These are phyloP conservation scores for Chrysemys picta DNA, from an alignment of 2,113 vertebrate genomes.

Conservation along the genomic window DNA sequence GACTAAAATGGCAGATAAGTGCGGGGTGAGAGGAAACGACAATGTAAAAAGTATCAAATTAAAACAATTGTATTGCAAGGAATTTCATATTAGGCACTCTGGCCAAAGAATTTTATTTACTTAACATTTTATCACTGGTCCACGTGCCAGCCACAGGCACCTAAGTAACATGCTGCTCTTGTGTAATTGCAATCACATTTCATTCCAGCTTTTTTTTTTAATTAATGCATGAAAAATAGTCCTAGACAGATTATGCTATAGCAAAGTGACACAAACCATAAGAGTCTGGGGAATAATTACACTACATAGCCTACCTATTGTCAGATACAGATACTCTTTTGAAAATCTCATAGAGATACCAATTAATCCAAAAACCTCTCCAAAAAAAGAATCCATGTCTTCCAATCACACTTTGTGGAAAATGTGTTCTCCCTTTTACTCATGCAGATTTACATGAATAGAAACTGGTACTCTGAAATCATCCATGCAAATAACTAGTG, in stretches of 20 bases:
- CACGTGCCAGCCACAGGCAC: neutral
- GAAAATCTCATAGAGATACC: neutral
- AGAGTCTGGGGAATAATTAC: neutral
- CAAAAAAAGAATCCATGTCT: neutral
- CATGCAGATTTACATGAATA: neutral
- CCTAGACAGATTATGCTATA: neutral
- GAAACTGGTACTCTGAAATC: neutral
- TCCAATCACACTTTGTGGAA: neutral
- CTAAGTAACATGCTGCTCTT: neutral
- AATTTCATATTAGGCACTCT: neutral
- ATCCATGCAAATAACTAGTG: neutral
- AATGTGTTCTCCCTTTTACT: neutral
- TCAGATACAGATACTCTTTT: neutral
- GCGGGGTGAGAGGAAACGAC: fast-evolving
- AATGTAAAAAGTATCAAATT: neutral
- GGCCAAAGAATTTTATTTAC: neutral
- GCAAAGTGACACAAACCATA: neutral
- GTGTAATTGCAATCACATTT: neutral
- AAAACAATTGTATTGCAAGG: neutral
- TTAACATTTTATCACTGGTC: neutral
- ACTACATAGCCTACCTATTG: neutral
- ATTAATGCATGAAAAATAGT: neutral
- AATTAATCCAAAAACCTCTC: neutral
- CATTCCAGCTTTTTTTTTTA: neutral
- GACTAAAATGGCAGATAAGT: neutral